Percentiles rank a stretch among this genome's conserved stretches.
These are phyloP conservation scores for Pelochelys cantorii DNA, from an alignment of 2,797 vertebrate species.

Conservation along the genomic window DNA sequence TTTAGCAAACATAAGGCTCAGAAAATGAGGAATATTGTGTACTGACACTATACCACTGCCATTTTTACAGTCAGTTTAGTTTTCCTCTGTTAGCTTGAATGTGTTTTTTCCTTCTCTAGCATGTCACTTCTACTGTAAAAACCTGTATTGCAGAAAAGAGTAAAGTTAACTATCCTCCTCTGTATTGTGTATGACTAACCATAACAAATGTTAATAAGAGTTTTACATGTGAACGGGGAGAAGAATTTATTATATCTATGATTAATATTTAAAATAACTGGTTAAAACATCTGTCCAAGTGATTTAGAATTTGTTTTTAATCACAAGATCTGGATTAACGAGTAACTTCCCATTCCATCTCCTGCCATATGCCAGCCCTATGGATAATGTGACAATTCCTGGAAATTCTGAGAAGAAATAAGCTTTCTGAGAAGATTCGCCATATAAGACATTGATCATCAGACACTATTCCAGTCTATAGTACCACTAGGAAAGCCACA, in stretches of 20 bases:
- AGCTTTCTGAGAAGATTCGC: conserved; percentile 44
- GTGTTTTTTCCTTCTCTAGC: conserved; percentile 14
- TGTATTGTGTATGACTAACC: conserved; percentile 45
- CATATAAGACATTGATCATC: conserved; percentile 57
- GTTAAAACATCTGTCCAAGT: conserved; percentile 41
- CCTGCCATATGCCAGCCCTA: conserved; percentile 4
- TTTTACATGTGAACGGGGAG: conserved; percentile 31
- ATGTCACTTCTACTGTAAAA: conserved; percentile 48
- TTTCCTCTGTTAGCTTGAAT: conserved; percentile 8
- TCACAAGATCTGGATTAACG: conserved; percentile 2
- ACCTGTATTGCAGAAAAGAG: conserved; percentile 30
- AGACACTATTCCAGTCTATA: conserved; percentile 64
- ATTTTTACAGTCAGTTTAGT: conserved; percentile 21
- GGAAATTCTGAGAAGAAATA: conserved; percentile 69
- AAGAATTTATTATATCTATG: not conserved
- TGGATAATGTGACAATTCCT: conserved; percentile 42
- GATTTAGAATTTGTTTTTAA: not conserved
- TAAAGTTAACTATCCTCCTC: conserved; percentile 44
- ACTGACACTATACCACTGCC: conserved; percentile 29
- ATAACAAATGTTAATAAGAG: conserved; percentile 23
- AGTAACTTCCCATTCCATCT: conserved; percentile 35
- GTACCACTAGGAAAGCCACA: conserved; percentile 46
- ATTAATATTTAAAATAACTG: conserved; percentile 12
- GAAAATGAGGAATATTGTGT: conserved; percentile 39
- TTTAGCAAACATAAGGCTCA: conserved; percentile 48